Percentiles rank a stretch among this genome's conserved stretches.
Evolutionary conservation across 2,797 vertebrate genomes (phyloP).

Genomic region (Acanthiza pusilla): DNA sequence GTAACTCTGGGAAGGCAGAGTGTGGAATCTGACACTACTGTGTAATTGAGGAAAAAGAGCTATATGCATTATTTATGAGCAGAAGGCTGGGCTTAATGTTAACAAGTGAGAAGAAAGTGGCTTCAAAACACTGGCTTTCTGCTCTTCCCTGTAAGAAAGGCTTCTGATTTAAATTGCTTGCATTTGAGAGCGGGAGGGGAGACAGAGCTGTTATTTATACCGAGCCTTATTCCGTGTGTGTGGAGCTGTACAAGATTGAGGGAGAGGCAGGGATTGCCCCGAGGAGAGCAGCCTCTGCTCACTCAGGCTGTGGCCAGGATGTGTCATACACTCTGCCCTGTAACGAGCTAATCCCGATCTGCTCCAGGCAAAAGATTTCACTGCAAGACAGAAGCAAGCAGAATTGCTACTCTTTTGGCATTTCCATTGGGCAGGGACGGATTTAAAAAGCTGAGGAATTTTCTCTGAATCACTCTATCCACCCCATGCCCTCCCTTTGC

Average conservation of each 20-base stretch:
- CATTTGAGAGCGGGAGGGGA: slow-evolving; percentile 57
- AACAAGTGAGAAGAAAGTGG: slow-evolving; percentile 70
- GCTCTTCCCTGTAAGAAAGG: slow-evolving; percentile 28
- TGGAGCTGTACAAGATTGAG: not conserved
- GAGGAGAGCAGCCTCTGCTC: not conserved
- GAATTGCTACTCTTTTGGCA: not conserved
- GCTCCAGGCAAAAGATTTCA: slow-evolving; percentile 38
- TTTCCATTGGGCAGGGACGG: not conserved
- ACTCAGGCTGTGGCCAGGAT: not conserved
- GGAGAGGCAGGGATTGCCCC: slow-evolving; percentile 33
- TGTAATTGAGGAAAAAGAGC: slow-evolving; percentile 61
- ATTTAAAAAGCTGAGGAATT: not conserved
- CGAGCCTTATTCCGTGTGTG: not conserved
- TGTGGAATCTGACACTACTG: slow-evolving; percentile 55
- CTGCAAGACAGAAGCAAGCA: not conserved
- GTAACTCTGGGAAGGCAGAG: slow-evolving; percentile 47
- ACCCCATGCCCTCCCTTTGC: not conserved
- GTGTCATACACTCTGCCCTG: slow-evolving; percentile 10
- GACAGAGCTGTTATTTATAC: not conserved
- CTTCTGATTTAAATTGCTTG: slow-evolving; percentile 56
- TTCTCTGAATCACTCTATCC: not conserved
- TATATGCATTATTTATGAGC: slow-evolving; percentile 76
- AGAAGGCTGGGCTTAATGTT: slow-evolving; percentile 57
- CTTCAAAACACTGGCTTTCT: slow-evolving; percentile 61
- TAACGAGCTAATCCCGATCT: not conserved